These are phyloP conservation scores for Verasper variegatus DNA, from an alignment of 2,113 vertebrate genomes.

Conservation along the genomic window DNA sequence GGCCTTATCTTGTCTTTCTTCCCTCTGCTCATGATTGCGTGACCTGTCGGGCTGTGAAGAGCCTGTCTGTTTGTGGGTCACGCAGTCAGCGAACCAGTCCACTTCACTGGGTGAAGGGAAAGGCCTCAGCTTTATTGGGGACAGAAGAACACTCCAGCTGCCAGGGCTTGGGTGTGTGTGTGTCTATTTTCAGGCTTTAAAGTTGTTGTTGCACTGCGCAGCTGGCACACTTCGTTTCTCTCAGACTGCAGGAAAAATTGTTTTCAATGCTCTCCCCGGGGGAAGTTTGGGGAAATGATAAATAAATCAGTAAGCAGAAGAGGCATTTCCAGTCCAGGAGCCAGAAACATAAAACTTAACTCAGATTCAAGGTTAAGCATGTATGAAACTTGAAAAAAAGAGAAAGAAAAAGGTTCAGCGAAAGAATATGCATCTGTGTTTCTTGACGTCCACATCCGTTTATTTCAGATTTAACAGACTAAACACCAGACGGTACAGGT, in stretches of 20 bases:
- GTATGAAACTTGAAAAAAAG: slow-evolving; percentile 57
- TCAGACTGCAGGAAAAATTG: slow-evolving; percentile 61
- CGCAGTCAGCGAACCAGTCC: slow-evolving; percentile 36
- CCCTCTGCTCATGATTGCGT: slow-evolving; percentile 18
- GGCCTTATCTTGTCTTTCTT: slow-evolving; percentile 26
- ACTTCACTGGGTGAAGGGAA: slow-evolving; percentile 48
- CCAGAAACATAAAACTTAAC: slow-evolving; percentile 69
- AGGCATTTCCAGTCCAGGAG: slow-evolving; percentile 67
- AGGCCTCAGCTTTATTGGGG: slow-evolving; percentile 56
- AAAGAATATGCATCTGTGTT: slow-evolving; percentile 28
- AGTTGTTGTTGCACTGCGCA: slow-evolving; percentile 50
- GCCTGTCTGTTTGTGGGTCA: slow-evolving; percentile 55
- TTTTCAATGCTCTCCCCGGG: slow-evolving; percentile 59
- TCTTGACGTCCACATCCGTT: slow-evolving; percentile 27
- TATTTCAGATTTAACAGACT: slow-evolving; percentile 20
- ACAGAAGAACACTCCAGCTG: slow-evolving; percentile 51
- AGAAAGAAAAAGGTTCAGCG: slow-evolving; percentile 17
- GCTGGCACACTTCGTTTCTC: slow-evolving; percentile 48
- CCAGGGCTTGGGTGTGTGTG: slow-evolving; percentile 17
- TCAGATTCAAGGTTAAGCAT: slow-evolving; percentile 62
- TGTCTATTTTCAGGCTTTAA: slow-evolving; percentile 58
- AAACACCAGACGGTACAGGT: slow-evolving; percentile 1
- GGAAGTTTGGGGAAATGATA: slow-evolving; percentile 66
- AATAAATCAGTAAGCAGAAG: slow-evolving; percentile 78
- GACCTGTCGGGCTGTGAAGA: slow-evolving; percentile 7